Evolutionary conservation across 2,888 invertebrate species (phyloP).

Genomic region (Spilosoma lubricipeda): DNA sequence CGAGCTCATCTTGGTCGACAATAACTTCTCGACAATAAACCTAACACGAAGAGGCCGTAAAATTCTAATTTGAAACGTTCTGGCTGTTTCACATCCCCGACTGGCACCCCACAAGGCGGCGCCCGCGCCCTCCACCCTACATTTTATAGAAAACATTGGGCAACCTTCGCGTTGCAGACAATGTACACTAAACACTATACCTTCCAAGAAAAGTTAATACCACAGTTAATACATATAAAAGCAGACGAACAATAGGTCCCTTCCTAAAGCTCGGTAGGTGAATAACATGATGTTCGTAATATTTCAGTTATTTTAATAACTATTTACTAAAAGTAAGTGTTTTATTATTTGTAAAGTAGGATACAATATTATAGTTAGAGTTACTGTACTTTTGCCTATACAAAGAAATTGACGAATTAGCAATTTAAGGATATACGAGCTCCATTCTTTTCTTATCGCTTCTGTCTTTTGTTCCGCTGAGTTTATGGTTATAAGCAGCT

Average conservation of each 20-base stretch:
- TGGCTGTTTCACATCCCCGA: slow-evolving; percentile 50
- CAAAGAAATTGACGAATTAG: not conserved
- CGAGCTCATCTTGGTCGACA: slow-evolving; percentile 82
- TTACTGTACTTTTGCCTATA: not conserved
- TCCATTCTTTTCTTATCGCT: not conserved
- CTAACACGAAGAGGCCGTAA: slow-evolving; percentile 85
- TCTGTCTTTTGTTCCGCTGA: not conserved
- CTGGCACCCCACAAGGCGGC: slow-evolving; percentile 52
- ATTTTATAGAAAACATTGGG: slow-evolving; percentile 29
- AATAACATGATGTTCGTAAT: not conserved
- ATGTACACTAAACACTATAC: slow-evolving; percentile 10
- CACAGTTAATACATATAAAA: slow-evolving; percentile 8
- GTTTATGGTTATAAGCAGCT: not conserved
- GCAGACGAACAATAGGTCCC: not conserved
- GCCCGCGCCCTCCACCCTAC: slow-evolving; percentile 48
- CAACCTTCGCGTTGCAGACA: slow-evolving; percentile 6
- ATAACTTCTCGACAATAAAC: slow-evolving; percentile 83
- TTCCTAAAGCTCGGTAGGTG: not conserved
- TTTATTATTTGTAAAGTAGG: not conserved
- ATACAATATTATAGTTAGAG: not conserved
- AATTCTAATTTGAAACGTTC: slow-evolving; percentile 81
- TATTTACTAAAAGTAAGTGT: not conserved
- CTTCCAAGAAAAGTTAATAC: slow-evolving; percentile 10
- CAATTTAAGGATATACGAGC: not conserved
- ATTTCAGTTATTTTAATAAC: not conserved